phyloP scores from a whole-genome alignment of 2,888 invertebrate species.

The Drosophila limbata region DNA sequence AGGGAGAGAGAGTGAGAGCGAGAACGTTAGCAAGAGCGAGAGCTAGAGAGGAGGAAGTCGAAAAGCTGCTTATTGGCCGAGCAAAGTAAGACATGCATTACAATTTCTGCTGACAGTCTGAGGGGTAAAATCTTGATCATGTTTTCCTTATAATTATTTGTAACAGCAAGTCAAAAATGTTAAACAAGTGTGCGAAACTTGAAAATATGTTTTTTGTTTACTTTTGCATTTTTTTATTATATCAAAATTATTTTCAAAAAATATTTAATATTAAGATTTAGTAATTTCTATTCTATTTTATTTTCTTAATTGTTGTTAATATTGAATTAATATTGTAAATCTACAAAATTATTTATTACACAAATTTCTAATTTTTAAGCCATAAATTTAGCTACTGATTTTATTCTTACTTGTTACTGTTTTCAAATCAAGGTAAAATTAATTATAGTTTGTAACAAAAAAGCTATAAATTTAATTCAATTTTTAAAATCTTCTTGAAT shows the following conservation, averaged over 20 bases:
- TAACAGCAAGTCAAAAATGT: constrained; percentile 6
- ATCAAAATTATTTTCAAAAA: too few relatives aligned
- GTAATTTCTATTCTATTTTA: too few relatives aligned
- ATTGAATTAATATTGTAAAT: too few relatives aligned
- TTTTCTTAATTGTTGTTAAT: too few relatives aligned
- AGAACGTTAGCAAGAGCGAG: too few relatives aligned
- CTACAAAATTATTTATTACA: too few relatives aligned
- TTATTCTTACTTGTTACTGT: too few relatives aligned
- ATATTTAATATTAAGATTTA: too few relatives aligned
- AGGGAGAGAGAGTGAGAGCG: background rate
- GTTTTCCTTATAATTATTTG: constrained; percentile 1
- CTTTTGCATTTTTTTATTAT: too few relatives aligned
- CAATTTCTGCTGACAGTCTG: constrained; percentile 10
- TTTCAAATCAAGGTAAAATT: too few relatives aligned
- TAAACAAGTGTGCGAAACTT: background rate
- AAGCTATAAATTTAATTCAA: rapidly evolving
- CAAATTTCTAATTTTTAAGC: too few relatives aligned
- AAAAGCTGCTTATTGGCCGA: constrained; percentile 45
- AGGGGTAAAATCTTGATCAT: background rate
- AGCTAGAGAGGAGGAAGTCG: background rate
- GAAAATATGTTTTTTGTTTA: background rate
- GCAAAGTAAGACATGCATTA: constrained; percentile 23
- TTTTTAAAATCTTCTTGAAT: background rate
- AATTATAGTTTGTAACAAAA: background rate
- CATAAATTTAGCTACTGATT: too few relatives aligned